Base-by-base conservation (phyloP, 2,888 invertebrate genomes). In the Hemaris fuciformis region DNA sequence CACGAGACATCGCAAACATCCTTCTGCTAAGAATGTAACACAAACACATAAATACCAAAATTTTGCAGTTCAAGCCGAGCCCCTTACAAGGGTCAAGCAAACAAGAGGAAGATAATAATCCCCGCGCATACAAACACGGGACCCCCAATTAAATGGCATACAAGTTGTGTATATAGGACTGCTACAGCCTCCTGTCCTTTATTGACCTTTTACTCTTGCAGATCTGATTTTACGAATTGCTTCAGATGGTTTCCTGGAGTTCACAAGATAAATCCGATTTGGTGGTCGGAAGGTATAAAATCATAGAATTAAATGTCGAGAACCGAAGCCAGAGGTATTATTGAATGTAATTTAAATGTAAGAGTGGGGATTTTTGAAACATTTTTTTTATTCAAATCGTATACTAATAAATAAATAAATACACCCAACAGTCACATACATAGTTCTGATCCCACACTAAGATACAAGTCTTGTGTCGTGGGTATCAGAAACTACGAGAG, bases 121-220 rank as follows among this genome's bases (percentile, higher is more conserved):
- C 64, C n/a, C 60, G 34, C 22, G n/a, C 74, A 83, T 80, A 84
- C 80, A 87, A 80, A 86, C 81, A 79, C 77, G 76, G 74, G 77
- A 74, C 79, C 85, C n/a, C 87, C 87, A 88, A 89, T 88, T 89
- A 88, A 87, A 88, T 86, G 84, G 81, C 74, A 76, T 75, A 72
- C 74, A 72, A 74, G 75, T 73, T 88, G 89, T 89, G 78, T 87
- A 79, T 71, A 78, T 83, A 89, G 88, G 88, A 87, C 79, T 71
- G 65, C 65, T 65, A 68, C 67, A n/a, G n/a, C n/a, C n/a, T n/a
- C 70, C 69, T 70, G 61, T 69, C 65, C 68, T 66, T n/a, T n/a
- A 69, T 72, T 67, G 68, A 68, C 69, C 65, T 70, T 70, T 64
- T 68, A 67, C 68, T 66, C 68, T 65, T 53, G 65, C 63, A 64